Percentiles rank a stretch among this genome's conserved stretches.
These are phyloP conservation scores for Auanema sp. DNA, from an alignment of 2,888 invertebrate genomes.

Conservation along the genomic window DNA sequence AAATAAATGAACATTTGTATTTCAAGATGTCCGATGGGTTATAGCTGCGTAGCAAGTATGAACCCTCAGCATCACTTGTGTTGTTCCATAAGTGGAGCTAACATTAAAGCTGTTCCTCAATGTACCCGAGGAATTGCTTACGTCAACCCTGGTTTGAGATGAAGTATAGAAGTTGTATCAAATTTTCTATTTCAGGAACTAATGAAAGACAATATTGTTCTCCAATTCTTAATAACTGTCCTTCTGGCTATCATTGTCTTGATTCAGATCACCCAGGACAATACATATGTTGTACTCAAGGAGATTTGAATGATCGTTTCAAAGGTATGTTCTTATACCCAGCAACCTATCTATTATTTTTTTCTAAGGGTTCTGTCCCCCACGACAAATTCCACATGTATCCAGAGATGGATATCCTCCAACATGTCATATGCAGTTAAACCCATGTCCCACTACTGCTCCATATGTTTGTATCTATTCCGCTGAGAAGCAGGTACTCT, in stretches of 20 bases:
- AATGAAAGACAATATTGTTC: conserved; percentile 44
- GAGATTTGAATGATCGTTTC: conserved; percentile 47
- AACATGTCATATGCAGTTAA: conserved; percentile 61
- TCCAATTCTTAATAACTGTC: conserved; percentile 43
- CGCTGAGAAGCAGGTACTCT: conserved; percentile 53
- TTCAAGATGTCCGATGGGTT: conserved; percentile 46
- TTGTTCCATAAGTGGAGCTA: conserved; percentile 42
- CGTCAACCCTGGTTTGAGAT: conserved; percentile 43
- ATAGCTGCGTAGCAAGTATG: conserved; percentile 49
- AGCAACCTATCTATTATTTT: neutral
- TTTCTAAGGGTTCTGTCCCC: conserved; percentile 56
- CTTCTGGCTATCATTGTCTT: conserved; percentile 52
- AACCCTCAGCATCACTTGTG: conserved; percentile 58
- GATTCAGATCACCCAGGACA: conserved; percentile 44
- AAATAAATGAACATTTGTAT: neutral
- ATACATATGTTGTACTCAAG: conserved; percentile 53
- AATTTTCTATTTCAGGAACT: conserved; percentile 15
- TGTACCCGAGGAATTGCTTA: conserved; percentile 60
- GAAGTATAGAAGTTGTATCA: neutral
- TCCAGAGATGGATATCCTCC: conserved; percentile 51
- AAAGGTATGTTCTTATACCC: conserved; percentile 20
- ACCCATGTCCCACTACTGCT: conserved; percentile 60
- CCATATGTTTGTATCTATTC: conserved; percentile 63
- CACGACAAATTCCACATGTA: conserved; percentile 60
- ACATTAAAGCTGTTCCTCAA: conserved; percentile 39